phyloP scores from a whole-genome alignment of 2,797 vertebrate species.

The Argya squamiceps region DNA sequence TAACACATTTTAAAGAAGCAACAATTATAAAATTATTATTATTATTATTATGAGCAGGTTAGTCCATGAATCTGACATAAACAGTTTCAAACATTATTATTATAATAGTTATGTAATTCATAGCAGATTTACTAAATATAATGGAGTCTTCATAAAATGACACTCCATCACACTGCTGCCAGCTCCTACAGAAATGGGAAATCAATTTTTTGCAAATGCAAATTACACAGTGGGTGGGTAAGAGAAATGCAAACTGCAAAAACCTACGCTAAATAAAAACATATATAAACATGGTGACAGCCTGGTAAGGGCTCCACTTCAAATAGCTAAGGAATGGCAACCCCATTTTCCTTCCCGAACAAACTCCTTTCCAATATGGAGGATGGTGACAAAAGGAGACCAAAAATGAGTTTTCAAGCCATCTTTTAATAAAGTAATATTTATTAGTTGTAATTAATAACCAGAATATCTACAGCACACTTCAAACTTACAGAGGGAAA shows the following conservation, averaged over 20 bases:
- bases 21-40: background rate
- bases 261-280: constrained; percentile 46
- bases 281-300: constrained; percentile 37
- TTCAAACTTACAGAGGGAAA: background rate
- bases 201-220: background rate
- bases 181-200: constrained; percentile 15
- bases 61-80: background rate
- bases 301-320: background rate
- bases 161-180: background rate
- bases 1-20: background rate
- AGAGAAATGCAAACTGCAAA: constrained; percentile 46
- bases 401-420: background rate
- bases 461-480: background rate
- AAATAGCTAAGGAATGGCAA: background rate
- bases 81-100: constrained; percentile 4
- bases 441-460: background rate
- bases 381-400: background rate
- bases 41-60: background rate
- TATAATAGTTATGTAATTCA: constrained; percentile 13
- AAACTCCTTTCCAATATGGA: background rate
- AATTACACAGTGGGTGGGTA: constrained; percentile 15
- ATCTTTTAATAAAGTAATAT: background rate
- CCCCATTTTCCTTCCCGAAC: background rate
- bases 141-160: background rate
- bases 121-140: constrained; percentile 1